Evolutionary conservation across 2,797 vertebrate species (phyloP).

Genomic region (Myotis findleyi): DNA sequence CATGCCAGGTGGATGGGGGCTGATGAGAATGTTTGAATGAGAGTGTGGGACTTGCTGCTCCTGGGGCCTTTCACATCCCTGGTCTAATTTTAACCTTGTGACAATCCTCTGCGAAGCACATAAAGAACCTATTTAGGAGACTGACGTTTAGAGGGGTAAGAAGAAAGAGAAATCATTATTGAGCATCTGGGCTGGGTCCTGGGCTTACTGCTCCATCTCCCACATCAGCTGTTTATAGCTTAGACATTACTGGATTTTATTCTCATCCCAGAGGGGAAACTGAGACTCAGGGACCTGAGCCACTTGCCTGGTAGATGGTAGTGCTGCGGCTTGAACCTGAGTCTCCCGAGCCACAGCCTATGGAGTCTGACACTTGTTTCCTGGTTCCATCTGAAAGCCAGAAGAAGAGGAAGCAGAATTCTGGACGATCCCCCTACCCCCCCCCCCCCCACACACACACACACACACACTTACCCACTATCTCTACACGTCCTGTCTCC

Average conservation of each 20-base stretch:
- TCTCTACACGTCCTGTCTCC: neutral
- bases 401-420: neutral
- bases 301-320: neutral
- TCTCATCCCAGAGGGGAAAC: neutral
- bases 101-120: neutral
- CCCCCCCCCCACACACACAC: too few species aligned
- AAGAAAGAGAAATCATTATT: neutral
- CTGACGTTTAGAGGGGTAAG: neutral
- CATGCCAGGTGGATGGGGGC: neutral
- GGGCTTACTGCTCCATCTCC: neutral
- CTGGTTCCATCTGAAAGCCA: neutral
- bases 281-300: neutral
- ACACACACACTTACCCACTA: neutral
- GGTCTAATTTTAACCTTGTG: neutral
- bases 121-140: neutral
- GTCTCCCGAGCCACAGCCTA: neutral
- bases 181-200: neutral
- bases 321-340: neutral
- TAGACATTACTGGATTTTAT: neutral
- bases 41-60: neutral
- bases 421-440: neutral
- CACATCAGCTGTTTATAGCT: neutral
- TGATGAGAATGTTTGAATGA: neutral
- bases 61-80: neutral
- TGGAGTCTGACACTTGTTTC: neutral